Evolutionary conservation across 1,140 invertebrate genomes (phyloP), one percentile per base, ranked within the genome.

Genomic region (Pseudachorutes palmiensis): DNA sequence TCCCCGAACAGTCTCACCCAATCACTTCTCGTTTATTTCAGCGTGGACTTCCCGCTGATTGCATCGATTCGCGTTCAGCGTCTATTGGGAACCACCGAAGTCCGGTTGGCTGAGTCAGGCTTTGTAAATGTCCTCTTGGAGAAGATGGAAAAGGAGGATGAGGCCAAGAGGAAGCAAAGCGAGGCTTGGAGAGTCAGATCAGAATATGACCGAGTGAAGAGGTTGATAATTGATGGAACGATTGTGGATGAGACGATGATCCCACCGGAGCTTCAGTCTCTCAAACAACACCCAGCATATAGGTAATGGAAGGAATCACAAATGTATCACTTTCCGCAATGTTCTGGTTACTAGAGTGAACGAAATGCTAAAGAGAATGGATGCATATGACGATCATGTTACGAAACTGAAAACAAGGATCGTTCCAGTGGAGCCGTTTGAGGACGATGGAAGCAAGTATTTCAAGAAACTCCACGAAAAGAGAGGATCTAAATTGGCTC

Each of bases 371-470:
- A 22, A 55, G 5, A 9, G 51, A 9, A 9, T 55, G 9, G 51
- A 55, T 22, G 51, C 51, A 19, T 12, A 12, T 12, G 51, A 55
- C 12, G 24, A 55, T 41, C 5, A 41, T 41, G 51, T 16, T 55
- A 22, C 9, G 12, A 57, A 57, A 24, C 14, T 22, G 22, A 26
- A 57, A 26, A 57, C 24, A 12, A 30, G 30, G 5, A 60, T 60
- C 24, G 30, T 31, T 31, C 26, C 24, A 29, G 30, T 60, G 5
- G 58, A 60, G 30, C 58, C 58, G 5, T 60, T 14, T 30, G 58
- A 60, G 24, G 26, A 60, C 30, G 58, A 60, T 30, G 58, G 58
- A 29, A 24, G 24, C 30, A 28, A 60, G 30, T 60, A 12, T 30
- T 60, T 60, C 30, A 60, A 60, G 30, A 19, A 60, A 12, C 24